phyloP scores from a whole-genome alignment of 1,140 invertebrate species.

The Monomorium pharaonis region DNA sequence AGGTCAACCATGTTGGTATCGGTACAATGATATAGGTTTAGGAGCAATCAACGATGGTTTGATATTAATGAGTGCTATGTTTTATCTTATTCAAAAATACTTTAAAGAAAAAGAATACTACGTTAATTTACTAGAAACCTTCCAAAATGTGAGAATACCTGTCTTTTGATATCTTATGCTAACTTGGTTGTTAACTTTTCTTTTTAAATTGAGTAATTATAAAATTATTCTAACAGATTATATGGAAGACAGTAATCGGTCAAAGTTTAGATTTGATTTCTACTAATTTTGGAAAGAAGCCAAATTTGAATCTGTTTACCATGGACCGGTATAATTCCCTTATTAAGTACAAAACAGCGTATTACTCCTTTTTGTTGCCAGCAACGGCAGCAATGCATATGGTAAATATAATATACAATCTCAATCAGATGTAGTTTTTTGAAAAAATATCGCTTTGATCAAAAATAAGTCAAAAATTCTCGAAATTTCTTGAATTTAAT shows the following conservation, averaged over 20 bases:
- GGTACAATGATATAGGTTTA: neutral
- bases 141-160: constrained; percentile 64
- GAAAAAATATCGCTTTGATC: too few species aligned
- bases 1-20: constrained; percentile 85
- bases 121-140: neutral
- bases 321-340: constrained; percentile 95
- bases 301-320: constrained; percentile 91
- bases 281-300: constrained; percentile 85
- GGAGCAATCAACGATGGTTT: neutral
- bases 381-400: constrained; percentile 95
- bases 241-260: constrained; percentile 92
- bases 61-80: neutral
- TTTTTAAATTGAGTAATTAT: neutral
- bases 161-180: too few species aligned
- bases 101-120: neutral
- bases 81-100: neutral
- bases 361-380: constrained; percentile 97
- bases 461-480: too few species aligned
- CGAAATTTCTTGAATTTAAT: too few species aligned
- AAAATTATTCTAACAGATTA: constrained; percentile 85
- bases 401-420: constrained; percentile 86
- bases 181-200: neutral
- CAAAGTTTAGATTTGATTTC: constrained; percentile 90
- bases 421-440: too few species aligned
- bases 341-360: constrained; percentile 97